Percentiles rank a stretch among this genome's conserved stretches.
These are phyloP conservation scores for Bruchidius siliquastri DNA, from an alignment of 2,888 invertebrate genomes.

Conservation along the genomic window DNA sequence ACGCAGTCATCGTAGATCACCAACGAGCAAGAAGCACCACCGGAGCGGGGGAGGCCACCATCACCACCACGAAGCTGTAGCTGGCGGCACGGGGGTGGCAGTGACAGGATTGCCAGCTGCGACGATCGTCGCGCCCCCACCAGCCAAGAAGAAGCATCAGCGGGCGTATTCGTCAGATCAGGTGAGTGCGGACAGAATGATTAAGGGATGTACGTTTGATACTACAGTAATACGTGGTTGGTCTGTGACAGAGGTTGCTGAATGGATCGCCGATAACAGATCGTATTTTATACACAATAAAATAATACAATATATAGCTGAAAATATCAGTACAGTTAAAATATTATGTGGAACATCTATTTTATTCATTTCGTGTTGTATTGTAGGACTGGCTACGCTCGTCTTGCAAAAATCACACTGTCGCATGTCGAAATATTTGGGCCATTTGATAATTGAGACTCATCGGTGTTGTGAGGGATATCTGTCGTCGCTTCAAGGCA, in stretches of 20 bases:
- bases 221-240: constrained; percentile 1
- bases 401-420: no score
- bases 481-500: no score
- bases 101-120: background rate
- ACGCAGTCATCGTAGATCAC: constrained; percentile 78
- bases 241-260: background rate
- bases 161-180: constrained; percentile 49
- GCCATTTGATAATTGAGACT: no score
- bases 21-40: constrained; percentile 71
- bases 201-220: background rate
- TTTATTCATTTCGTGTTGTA: no score
- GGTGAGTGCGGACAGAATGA: constrained; percentile 33
- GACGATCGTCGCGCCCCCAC: background rate
- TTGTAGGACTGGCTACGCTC: no score
- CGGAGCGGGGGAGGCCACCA: constrained; percentile 45
- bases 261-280: background rate
- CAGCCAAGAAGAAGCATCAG: constrained; percentile 40
- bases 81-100: constrained; percentile 20
- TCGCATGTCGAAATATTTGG: no score
- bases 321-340: no score
- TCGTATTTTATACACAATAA: no score
- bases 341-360: no score
- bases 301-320: no score
- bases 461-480: no score
- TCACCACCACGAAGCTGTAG: constrained; percentile 48